These are phyloP conservation scores for Parotia lawesii DNA, from an alignment of 2,113 vertebrate genomes.

Conservation along the genomic window DNA sequence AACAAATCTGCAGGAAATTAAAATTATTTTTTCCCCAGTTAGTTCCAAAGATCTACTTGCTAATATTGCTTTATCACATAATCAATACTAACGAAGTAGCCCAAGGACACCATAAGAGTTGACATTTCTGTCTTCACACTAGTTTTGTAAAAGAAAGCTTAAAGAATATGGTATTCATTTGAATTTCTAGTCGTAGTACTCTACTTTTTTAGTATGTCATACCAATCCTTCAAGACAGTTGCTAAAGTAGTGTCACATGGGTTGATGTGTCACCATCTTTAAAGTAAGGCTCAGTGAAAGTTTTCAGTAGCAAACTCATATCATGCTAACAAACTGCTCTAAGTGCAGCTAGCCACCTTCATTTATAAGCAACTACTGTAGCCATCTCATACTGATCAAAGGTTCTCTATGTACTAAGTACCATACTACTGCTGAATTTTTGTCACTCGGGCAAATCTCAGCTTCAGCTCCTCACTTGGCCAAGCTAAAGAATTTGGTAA, in stretches of 20 bases:
- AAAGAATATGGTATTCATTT: not conserved
- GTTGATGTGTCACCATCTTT: not conserved
- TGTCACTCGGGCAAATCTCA: not conserved
- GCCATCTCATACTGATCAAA: not conserved
- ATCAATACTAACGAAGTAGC: not conserved
- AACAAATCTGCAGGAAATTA: not conserved
- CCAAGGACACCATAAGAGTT: not conserved
- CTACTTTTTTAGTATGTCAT: not conserved
- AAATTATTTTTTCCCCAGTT: not conserved
- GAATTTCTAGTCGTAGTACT: not conserved
- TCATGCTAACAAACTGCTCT: not conserved
- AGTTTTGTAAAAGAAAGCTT: not conserved
- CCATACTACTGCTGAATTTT: not conserved
- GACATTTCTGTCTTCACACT: not conserved
- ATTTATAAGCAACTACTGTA: not conserved
- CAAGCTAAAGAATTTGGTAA: not conserved
- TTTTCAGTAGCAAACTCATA: accelerated
- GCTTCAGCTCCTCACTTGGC: not conserved
- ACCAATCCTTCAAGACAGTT: not conserved
- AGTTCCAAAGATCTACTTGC: not conserved
- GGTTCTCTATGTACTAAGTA: not conserved
- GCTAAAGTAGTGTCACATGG: not conserved
- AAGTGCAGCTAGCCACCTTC: not conserved
- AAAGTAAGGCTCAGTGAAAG: not conserved
- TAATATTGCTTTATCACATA: not conserved